phyloP scores from a whole-genome alignment of 2,113 vertebrate species.

The Rhea americana region DNA sequence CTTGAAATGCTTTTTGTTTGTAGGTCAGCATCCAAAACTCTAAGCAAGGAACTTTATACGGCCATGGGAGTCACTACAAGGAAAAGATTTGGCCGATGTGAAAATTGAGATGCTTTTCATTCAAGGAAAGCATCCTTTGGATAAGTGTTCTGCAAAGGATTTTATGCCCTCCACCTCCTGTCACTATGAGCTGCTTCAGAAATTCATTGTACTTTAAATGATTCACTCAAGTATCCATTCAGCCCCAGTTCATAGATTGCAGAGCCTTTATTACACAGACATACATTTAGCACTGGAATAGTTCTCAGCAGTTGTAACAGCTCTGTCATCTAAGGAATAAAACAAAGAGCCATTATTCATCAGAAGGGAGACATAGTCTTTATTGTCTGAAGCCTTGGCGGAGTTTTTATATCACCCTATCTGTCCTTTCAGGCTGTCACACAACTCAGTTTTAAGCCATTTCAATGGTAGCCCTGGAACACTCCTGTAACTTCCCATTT shows the following conservation, averaged over 20 bases:
- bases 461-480: background rate
- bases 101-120: background rate
- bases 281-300: slow-evolving; percentile 45
- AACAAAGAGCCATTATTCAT: slow-evolving; percentile 68
- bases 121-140: slow-evolving; percentile 9
- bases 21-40: background rate
- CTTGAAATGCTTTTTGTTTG: background rate
- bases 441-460: slow-evolving; percentile 32
- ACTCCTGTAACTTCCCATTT: background rate
- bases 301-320: slow-evolving; percentile 32
- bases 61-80: background rate
- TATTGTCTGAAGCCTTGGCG: slow-evolving; percentile 39
- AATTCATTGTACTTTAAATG: slow-evolving; percentile 38
- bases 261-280: slow-evolving; percentile 44
- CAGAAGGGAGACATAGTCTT: slow-evolving; percentile 45
- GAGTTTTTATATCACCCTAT: slow-evolving; percentile 10
- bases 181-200: slow-evolving; percentile 30
- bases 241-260: slow-evolving; percentile 51
- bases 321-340: slow-evolving; percentile 49
- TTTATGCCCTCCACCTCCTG: slow-evolving; percentile 12
- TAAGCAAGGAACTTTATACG: background rate
- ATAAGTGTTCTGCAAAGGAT: background rate
- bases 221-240: slow-evolving; percentile 59
- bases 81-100: background rate
- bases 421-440: slow-evolving; percentile 19